phyloP scores from a whole-genome alignment of 1,140 invertebrate genomes.

The Tetramorium parvispinum region DNA sequence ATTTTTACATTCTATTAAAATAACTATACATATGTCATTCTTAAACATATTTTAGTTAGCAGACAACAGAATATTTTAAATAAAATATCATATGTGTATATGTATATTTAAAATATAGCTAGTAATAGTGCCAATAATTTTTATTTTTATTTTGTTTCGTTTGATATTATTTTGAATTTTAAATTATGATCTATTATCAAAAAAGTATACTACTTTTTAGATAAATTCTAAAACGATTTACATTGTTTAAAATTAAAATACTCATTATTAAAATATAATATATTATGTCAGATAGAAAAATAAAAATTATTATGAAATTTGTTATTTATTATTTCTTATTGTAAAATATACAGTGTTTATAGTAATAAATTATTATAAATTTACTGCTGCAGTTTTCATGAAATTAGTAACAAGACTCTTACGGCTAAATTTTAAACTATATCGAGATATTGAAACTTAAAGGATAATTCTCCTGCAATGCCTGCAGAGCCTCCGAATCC shows the following conservation, averaged over 20 bases:
- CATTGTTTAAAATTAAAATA: background rate
- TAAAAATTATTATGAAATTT: background rate
- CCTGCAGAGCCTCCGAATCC: conserved; percentile 35
- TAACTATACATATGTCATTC: background rate
- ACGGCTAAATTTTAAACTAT: conserved; percentile 81
- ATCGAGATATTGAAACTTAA: conserved; percentile 62
- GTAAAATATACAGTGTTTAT: background rate
- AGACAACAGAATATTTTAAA: background rate
- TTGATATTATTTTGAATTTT: background rate
- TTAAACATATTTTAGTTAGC: background rate
- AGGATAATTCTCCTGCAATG: conserved; percentile 65
- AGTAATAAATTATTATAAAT: background rate
- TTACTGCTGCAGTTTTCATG: background rate
- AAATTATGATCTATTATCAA: background rate
- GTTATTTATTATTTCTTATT: background rate
- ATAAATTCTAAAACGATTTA: background rate
- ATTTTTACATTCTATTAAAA: conserved; percentile 8
- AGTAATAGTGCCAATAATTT: background rate
- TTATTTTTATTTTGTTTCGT: background rate
- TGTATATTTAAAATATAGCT: background rate
- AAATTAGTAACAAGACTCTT: conserved; percentile 80
- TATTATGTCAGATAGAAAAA: background rate
- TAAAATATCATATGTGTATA: background rate
- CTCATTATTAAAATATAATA: background rate
- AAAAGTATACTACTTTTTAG: background rate